phyloP scores from a whole-genome alignment of 2,797 vertebrate genomes.

The Premnoplex brunnescens region DNA sequence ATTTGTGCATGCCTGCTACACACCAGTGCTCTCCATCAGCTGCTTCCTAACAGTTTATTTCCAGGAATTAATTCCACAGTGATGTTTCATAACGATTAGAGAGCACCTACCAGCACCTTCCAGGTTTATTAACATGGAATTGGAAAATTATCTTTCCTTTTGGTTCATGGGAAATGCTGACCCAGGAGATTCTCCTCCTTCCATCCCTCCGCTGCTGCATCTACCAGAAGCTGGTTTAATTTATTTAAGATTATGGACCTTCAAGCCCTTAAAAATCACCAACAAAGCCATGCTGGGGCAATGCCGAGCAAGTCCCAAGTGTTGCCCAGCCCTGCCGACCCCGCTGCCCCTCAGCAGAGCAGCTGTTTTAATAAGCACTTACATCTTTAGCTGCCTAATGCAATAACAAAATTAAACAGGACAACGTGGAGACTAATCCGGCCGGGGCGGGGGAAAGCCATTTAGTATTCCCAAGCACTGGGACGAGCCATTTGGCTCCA shows the following conservation, averaged over 20 bases:
- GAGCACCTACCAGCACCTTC: neutral
- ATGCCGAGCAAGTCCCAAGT: neutral
- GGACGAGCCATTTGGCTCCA: neutral
- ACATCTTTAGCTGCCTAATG: conserved; percentile 2
- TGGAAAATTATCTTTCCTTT: neutral
- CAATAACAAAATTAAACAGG: conserved; percentile 2
- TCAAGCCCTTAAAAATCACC: neutral
- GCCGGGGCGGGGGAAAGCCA: neutral
- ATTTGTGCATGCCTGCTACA: neutral
- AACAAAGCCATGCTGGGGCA: neutral
- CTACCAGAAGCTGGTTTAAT: neutral
- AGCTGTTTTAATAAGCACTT: conserved; percentile 8
- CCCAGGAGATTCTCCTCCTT: neutral
- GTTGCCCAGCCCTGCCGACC: neutral
- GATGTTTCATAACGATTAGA: neutral
- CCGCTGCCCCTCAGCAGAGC: neutral
- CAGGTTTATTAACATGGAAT: neutral
- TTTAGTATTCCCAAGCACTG: neutral
- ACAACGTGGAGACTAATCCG: conserved; percentile 4
- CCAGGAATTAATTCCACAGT: neutral
- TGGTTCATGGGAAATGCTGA: neutral
- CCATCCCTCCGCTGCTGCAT: neutral
- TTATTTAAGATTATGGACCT: neutral
- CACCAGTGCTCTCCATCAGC: neutral
- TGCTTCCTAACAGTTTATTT: neutral